These are phyloP conservation scores for Coptodon rendalli DNA, from an alignment of 2,113 vertebrate species.

Conservation along the genomic window DNA sequence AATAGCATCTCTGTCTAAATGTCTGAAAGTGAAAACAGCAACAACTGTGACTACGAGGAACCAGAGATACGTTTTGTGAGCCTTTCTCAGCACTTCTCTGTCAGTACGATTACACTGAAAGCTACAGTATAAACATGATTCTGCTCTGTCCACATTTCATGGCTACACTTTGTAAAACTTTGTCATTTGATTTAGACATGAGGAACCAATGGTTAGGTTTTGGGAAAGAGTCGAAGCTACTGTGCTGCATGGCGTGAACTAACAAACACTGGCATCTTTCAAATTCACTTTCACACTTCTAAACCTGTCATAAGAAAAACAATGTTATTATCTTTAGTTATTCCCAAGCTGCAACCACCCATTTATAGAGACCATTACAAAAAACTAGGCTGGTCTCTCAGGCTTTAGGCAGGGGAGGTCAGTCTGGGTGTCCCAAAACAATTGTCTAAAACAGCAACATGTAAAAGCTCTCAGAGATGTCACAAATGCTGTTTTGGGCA, in stretches of 20 bases:
- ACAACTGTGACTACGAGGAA: background rate
- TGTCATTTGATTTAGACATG: background rate
- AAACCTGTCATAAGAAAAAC: background rate
- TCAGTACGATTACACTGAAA: background rate
- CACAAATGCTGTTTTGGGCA: background rate
- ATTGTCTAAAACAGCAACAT: background rate
- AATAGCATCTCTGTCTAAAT: constrained; percentile 22
- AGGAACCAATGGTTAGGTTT: background rate
- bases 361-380: background rate
- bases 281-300: background rate
- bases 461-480: background rate
- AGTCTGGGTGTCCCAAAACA: rapidly evolving
- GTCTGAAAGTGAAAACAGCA: background rate
- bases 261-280: background rate
- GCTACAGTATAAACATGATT: rapidly evolving
- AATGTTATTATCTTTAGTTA: background rate
- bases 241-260: background rate
- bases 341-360: background rate
- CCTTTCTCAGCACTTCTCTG: background rate
- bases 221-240: rapidly evolving
- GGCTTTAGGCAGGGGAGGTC: background rate
- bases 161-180: background rate
- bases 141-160: background rate
- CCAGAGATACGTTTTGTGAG: rapidly evolving
- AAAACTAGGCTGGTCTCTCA: rapidly evolving